Evolutionary conservation across 2,888 invertebrate species (phyloP), one percentile per base, ranked within the genome.

Genomic region (Drosophila sordidapex): DNA sequence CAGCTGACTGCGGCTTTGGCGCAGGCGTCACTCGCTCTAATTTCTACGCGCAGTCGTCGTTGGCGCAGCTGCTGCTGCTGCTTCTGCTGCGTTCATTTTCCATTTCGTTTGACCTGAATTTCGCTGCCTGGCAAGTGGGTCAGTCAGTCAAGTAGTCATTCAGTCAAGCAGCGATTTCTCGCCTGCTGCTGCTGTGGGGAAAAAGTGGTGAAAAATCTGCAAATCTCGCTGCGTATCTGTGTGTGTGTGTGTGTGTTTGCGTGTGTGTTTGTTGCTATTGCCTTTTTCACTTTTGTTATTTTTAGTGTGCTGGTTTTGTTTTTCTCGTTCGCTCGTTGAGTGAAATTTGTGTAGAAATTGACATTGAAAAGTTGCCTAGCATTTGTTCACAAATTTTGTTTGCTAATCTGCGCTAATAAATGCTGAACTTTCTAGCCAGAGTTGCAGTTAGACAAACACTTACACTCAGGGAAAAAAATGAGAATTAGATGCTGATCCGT

Each of bases 81-180:
- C 46, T 46, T 46, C 76, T 61, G 65, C 76, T 54, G 68, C 77
- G 66, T 81, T 85, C 85, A 91, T 92, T 91, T 91, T 91, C 91
- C 90, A 91, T 91, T 91, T 91, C 91, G 83, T 91, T 91, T 92
- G 91, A 90, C 91, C 92, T 87, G 89, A 81, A 90, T 92, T 91
- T 91, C 85, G 90, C 86, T 87, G 73, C 69, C 62, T 70, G 67
- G 43, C 75, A 89, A 82, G 74, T 90, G 82, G 91, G 90, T 86
- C 90, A 89, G 58, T 67, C 70, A 66, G 66, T 74, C 73, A 60
- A 29, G 60, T 60, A 54, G 25, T 38, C 70, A 69, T 52, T 64
- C 51, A 27, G 40, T 61, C 61, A 49, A 18, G 49, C 10, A 64
- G 63, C 78, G 77, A 83, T 82, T 82, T 81, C 84, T 83, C 75